Evolutionary conservation across 2,888 invertebrate genomes (phyloP), one percentile per base, ranked within the genome.

Genomic region (Lasioglossum zephyrum): DNA sequence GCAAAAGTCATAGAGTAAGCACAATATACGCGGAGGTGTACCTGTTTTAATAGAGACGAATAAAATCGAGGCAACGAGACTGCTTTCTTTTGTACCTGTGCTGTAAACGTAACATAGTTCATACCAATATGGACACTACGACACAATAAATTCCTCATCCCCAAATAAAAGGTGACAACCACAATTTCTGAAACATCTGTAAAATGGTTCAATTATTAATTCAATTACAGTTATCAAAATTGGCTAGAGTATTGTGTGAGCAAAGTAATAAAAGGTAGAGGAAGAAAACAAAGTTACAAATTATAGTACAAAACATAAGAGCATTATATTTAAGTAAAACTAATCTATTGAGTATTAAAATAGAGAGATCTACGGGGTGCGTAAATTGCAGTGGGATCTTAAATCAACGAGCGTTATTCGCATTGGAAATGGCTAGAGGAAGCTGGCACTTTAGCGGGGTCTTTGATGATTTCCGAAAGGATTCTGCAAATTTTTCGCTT

Each of bases 401-500:
- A 70, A 70, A 41, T n/a, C 22, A n/a, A 11, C n/a, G 22, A 13
- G 22, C 70, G 11, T n/a, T n/a, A 41, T 41, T 13, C 11, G n/a
- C 18, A 81, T 72, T 70, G 83, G 47, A 77, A n/a, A 18, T n/a
- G 49, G 47, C 44, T 66, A 44, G 53, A 79, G n/a, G n/a, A 49
- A 31, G 66, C 31, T 36, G 63, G 31, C 22, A 4, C 8, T 16
- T 74, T 47, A 63, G 41, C 22, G n/a, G n/a, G 22, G 39, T 16
- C 22, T 44, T 41, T 18, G 77, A 57, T 72, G 77, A 75, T 22
- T 60, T 77, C 70, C 72, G 85, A 39, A 70, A 81, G 53, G 77
- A 31, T 73, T 78, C 82, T 78, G 49, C 78, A 82, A 86, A 79
- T 86, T 82, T 82, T 60, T 76, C 78, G 75, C 53, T 78, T 76